Evolutionary conservation across 2,888 invertebrate species (phyloP).

Genomic region (Lepidochrysops patricia): DNA sequence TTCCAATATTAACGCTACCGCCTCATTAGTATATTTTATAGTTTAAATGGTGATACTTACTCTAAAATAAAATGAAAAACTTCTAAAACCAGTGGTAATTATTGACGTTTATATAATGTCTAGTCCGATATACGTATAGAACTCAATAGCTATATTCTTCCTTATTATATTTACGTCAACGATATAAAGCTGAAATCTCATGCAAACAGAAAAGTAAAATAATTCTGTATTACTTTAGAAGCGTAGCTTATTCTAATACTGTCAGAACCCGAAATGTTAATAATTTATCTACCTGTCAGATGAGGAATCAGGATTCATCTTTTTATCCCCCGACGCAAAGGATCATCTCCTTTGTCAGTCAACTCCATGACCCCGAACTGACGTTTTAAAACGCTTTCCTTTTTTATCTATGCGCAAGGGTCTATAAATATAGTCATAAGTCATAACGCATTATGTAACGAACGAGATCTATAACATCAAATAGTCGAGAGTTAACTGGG

Average conservation of each 20-base stretch:
- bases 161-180: too few relatives aligned
- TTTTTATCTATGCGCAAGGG: not conserved
- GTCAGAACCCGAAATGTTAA: not conserved
- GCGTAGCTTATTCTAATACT: not conserved
- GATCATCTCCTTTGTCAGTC: not conserved
- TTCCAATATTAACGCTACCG: not conserved
- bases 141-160: too few relatives aligned
- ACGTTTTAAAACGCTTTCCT: not conserved
- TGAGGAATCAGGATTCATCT: not conserved
- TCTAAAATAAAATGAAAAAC: too few relatives aligned
- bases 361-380: not conserved
- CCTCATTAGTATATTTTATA: too few relatives aligned
- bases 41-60: too few relatives aligned
- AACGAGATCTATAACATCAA: constrained; percentile 11
- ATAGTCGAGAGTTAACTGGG: constrained; percentile 12
- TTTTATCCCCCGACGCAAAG: not conserved
- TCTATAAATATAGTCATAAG: not conserved
- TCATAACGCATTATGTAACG: constrained; percentile 1
- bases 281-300: not conserved
- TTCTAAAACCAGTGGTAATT: not conserved
- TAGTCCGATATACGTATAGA: not conserved
- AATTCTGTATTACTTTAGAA: too few relatives aligned
- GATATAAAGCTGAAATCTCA: too few relatives aligned
- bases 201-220: too few relatives aligned
- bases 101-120: not conserved